Evolutionary conservation across 1,140 invertebrate species (phyloP).

Genomic region (Stenopsyche tienmushanensis): DNA sequence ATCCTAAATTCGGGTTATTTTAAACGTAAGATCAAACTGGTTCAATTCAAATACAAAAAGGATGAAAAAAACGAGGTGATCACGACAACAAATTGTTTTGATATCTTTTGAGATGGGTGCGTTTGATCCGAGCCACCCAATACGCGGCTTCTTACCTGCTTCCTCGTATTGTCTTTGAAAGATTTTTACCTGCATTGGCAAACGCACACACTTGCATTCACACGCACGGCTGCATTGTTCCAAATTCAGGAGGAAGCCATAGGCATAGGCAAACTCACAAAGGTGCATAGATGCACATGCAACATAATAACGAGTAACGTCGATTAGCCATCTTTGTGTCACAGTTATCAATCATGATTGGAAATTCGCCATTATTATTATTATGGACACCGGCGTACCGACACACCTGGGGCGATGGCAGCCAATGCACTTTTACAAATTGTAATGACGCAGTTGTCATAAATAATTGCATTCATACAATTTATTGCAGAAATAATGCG

Average conservation of each 20-base stretch:
- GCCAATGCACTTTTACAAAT: constrained; percentile 12
- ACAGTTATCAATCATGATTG: constrained; percentile 38
- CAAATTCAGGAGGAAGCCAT: neutral
- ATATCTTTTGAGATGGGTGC: no score
- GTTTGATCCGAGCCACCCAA: neutral
- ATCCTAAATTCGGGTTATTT: no score
- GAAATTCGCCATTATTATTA: constrained; percentile 15
- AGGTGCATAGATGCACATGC: neutral
- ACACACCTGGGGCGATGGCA: constrained; percentile 29
- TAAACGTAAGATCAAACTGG: no score
- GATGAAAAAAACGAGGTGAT: no score
- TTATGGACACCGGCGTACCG: neutral
- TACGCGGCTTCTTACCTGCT: neutral
- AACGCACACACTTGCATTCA: constrained; percentile 8
- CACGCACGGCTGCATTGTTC: neutral
- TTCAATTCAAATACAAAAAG: no score
- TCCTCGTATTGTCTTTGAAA: constrained; percentile 26
- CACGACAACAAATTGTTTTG: no score
- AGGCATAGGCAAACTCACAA: no score
- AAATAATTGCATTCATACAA: constrained; percentile 36
- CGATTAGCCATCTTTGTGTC: constrained; percentile 38
- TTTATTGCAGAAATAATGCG: constrained; percentile 33
- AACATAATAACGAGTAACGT: neutral
- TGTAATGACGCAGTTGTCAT: constrained; percentile 40
- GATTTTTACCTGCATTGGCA: constrained; percentile 31